Evolutionary conservation across 2,113 vertebrate species (phyloP), one percentile per base, ranked within the genome.

Genomic region (Chrysochloris asiatica): DNA sequence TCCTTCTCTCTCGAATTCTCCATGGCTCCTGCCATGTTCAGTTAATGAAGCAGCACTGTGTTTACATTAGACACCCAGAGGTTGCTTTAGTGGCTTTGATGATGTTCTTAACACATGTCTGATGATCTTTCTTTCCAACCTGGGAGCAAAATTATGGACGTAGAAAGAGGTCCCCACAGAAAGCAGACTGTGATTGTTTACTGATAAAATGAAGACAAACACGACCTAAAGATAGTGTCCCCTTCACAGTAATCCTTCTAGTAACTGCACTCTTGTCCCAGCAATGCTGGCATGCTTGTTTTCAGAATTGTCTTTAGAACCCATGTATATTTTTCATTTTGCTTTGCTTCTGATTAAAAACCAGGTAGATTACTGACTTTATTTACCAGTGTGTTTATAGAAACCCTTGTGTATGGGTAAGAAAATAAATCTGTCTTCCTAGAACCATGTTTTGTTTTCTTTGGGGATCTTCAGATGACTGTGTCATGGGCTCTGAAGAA

Each of bases 371-470:
- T 69, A 41, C 41, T 61, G 69, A 76, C 61, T 19, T 82, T 59
- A 79, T 41, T 90, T 75, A 75, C 11, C 28, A 89, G 48, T 43
- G 21, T 50, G 85, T 67, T 61, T 50, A 56, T 69, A 85, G 43
- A 89, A 93, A 72, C 21, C 67, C 87, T 61, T 56, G 30, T 24
- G 43, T 88, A 54, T 88, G 91, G 48, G 28, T 83, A 88, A 90
- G 86, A 76, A 85, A 71, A 92, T n/a, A 75, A 43, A 79, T 72
- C 38, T 38, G 8, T 80, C 47, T 93, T 87, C 81, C 89, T 75
- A 94, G 87, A 65, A 38, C 28, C 26, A 45, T 21, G 9, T 38
- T 85, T 76, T 88, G 56, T 56, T 63, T 21, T 65, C 63, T n/a
- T n/a, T n/a, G n/a, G n/a, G n/a, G n/a, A n/a, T 89, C 65, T 81